phyloP scores from a whole-genome alignment of 2,797 vertebrate species.

The Enteromius unitaeniatus region DNA sequence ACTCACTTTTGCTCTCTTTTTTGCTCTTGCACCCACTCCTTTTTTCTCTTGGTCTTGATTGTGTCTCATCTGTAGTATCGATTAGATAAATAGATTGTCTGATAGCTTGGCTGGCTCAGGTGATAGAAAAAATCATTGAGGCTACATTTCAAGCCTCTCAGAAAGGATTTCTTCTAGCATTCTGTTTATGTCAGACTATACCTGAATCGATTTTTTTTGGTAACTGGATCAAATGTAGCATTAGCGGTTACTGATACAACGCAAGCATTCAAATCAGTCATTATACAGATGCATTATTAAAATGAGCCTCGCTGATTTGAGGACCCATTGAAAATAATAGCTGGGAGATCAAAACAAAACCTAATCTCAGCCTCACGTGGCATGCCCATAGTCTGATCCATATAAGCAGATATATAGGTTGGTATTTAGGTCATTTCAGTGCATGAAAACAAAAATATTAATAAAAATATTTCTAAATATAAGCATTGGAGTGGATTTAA shows the following conservation, averaged over 20 bases:
- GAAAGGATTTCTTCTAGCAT: neutral
- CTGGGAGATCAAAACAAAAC: neutral
- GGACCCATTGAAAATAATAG: slow-evolving; percentile 1
- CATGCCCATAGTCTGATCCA: neutral
- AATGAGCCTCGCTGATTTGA: neutral
- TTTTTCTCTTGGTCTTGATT: slow-evolving; percentile 3
- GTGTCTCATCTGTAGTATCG: slow-evolving; percentile 21
- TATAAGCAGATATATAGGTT: neutral
- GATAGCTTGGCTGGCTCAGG: slow-evolving; percentile 19
- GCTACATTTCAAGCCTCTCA: neutral
- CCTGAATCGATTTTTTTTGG: neutral
- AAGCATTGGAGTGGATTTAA: too few species aligned
- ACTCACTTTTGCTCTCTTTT: neutral
- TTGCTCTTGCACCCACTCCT: neutral
- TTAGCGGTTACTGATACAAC: neutral
- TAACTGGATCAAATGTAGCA: slow-evolving; percentile 7
- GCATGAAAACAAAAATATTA: neutral
- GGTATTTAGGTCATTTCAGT: neutral
- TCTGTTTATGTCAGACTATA: neutral
- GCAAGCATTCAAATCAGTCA: neutral
- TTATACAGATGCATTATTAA: neutral
- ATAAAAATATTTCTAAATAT: too few species aligned
- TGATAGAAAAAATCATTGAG: neutral
- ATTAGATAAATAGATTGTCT: slow-evolving; percentile 27
- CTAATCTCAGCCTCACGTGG: neutral